Evolutionary conservation across 2,888 invertebrate species (phyloP), one percentile per base, ranked within the genome.

Genomic region (Dicycla oo): DNA sequence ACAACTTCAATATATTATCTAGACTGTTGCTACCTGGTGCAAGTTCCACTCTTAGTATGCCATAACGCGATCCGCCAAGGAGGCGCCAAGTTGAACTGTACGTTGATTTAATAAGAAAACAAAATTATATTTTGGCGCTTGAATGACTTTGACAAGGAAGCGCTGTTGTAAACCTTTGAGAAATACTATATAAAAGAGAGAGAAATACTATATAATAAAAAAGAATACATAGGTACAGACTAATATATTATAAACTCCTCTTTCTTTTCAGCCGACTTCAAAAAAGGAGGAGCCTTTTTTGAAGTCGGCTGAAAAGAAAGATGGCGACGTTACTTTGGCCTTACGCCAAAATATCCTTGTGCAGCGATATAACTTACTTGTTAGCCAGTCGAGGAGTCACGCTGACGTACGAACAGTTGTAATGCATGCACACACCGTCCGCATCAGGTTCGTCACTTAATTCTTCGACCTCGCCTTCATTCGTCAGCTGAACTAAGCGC

Each of bases 331-430:
- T 23, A 2, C 23, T 23, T 51, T 7, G 23, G 13, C 1, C 23
- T 15, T 13, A 23, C n/a, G 13, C 1, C 26, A 13, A 23, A 45
- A n/a, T 13, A 30, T 13, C 15, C 5, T 47, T 47, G 10, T n/a
- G 10, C 20, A 30, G 51, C 45, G 30, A 4, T 26, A 18, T 45
- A 69, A 91, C 95, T 92, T 73, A 96, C 96, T 92, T 82, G 78
- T 95, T 95, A 6, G 94, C 88, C 7, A 96, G 83, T 68, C 93
- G 93, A 1, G 94, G 94, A 2, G 95, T 95, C 38, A 96, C 94
- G 84, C 95, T 94, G 73, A 95, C 92, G 78, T 95, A 96, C 0
- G 93, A 91, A 85, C 94, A 94, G 86, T 94, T 95, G 86, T 95
- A 95, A 76, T 95, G 95, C 91, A 94, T 92, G 76, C 95, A 95